phyloP scores from a whole-genome alignment of 2,888 invertebrate species.

The Heliconius cydno region DNA sequence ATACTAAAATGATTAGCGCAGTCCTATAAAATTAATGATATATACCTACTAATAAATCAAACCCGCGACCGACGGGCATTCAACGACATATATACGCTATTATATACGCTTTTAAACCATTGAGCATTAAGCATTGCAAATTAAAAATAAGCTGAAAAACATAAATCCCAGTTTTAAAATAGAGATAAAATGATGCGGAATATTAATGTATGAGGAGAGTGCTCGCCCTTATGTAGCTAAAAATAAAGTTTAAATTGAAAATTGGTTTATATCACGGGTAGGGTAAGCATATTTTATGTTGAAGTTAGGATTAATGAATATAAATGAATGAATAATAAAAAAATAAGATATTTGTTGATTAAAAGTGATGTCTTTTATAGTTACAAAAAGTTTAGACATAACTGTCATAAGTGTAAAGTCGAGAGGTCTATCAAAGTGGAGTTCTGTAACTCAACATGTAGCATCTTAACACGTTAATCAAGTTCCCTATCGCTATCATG shows the following conservation, averaged over 20 bases:
- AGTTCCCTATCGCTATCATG: not conserved
- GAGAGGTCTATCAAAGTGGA: too few relatives aligned
- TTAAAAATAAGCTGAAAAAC: constrained; percentile 45
- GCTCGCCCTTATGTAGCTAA: constrained; percentile 2
- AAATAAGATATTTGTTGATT: too few relatives aligned
- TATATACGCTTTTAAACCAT: constrained; percentile 4
- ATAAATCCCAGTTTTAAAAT: constrained; percentile 50
- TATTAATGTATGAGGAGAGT: constrained; percentile 1
- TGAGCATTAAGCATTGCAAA: constrained; percentile 13
- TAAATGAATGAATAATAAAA: not conserved
- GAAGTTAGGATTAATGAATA: not conserved
- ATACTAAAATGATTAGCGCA: not conserved
- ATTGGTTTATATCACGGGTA: constrained; percentile 23
- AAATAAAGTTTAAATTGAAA: constrained; percentile 28
- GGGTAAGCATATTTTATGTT: not conserved
- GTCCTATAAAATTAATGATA: constrained; percentile 4
- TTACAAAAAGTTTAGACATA: not conserved
- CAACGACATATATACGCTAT: not conserved
- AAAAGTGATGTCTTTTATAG: not conserved
- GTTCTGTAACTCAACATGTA: too few relatives aligned
- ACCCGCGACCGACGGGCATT: not conserved
- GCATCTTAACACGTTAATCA: too few relatives aligned
- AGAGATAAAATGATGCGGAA: constrained; percentile 47
- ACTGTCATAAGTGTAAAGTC: too few relatives aligned
- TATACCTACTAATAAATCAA: not conserved